Conservation (phyloP, 2,888 invertebrate genomes). For the Clanis bilineata region DNA sequence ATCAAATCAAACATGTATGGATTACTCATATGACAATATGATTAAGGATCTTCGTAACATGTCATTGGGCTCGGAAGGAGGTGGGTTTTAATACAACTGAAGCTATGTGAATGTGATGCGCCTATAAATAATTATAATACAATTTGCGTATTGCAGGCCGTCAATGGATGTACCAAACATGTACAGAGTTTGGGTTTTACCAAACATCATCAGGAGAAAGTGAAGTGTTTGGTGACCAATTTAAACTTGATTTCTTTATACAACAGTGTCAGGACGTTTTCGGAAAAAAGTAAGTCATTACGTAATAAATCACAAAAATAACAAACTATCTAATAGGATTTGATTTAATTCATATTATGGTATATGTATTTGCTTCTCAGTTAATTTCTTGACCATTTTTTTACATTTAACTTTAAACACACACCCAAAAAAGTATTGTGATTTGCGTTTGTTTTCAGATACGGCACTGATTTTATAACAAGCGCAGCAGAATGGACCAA, state of each 20-base stretch:
- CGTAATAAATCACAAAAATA: not conserved
- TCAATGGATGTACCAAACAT: slow-evolving; percentile 97
- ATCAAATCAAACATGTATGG: slow-evolving; percentile 88
- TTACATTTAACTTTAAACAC: not conserved
- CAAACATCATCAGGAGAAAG: slow-evolving; percentile 90
- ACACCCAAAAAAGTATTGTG: too few species aligned
- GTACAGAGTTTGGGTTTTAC: slow-evolving; percentile 97
- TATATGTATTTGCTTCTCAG: too few species aligned
- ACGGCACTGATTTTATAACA: slow-evolving; percentile 83
- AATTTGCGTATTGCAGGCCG: slow-evolving; percentile 78
- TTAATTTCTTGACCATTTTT: not conserved
- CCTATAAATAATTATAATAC: not conserved
- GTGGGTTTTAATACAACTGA: slow-evolving; percentile 47
- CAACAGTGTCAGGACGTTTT: slow-evolving; percentile 93
- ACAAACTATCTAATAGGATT: too few species aligned
- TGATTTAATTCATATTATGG: too few species aligned
- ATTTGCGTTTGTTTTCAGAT: slow-evolving; percentile 60
- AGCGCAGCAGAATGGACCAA: slow-evolving; percentile 88
- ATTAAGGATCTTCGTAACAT: slow-evolving; percentile 85
- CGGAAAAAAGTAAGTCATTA: slow-evolving; percentile 86
- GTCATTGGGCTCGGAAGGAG: slow-evolving; percentile 86
- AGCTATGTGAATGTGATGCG: not conserved
- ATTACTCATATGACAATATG: slow-evolving; percentile 91
- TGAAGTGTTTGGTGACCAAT: slow-evolving; percentile 88
- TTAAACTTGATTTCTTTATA: slow-evolving; percentile 89